phyloP scores from a whole-genome alignment of 2,797 vertebrate genomes.

The Oceanodroma leucorhoa region DNA sequence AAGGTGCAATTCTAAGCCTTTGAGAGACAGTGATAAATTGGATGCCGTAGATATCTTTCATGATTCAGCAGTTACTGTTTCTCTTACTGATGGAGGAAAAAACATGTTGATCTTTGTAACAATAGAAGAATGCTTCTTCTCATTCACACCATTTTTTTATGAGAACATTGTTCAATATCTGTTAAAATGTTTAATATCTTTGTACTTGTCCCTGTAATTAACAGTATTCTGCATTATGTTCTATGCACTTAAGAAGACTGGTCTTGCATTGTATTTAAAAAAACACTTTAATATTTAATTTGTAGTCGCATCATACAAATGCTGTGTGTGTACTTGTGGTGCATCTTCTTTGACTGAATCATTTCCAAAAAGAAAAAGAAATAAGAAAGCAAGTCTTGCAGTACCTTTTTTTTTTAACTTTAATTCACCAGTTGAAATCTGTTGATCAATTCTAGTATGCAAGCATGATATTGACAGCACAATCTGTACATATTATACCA shows the following conservation, averaged over 20 bases:
- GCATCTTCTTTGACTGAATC: slow-evolving; percentile 21
- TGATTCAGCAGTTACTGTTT: background rate
- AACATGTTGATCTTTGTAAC: background rate
- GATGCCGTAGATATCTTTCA: background rate
- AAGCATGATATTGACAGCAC: slow-evolving; percentile 40
- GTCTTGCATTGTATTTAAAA: slow-evolving; percentile 70
- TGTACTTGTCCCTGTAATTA: slow-evolving; percentile 56
- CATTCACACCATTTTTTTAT: background rate
- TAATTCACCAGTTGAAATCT: background rate
- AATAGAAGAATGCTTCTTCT: slow-evolving; percentile 8
- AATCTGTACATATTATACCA: slow-evolving; percentile 59
- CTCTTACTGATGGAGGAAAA: background rate
- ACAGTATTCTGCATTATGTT: slow-evolving; percentile 68
- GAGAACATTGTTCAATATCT: background rate
- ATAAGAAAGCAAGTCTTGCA: background rate
- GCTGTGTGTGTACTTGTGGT: slow-evolving; percentile 2
- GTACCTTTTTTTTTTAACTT: background rate
- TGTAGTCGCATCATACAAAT: slow-evolving; percentile 53
- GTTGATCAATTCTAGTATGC: background rate
- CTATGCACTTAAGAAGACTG: slow-evolving; percentile 70
- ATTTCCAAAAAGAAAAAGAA: background rate
- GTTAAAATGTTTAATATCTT: slow-evolving; percentile 15
- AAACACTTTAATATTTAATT: slow-evolving; percentile 72
- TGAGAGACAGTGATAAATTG: background rate
- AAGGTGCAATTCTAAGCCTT: background rate